A percentile compares a stretch with the other conserved stretches of the same genome.
These are phyloP conservation scores for Athalia rosae DNA, from an alignment of 2,888 invertebrate species.

Conservation along the genomic window DNA sequence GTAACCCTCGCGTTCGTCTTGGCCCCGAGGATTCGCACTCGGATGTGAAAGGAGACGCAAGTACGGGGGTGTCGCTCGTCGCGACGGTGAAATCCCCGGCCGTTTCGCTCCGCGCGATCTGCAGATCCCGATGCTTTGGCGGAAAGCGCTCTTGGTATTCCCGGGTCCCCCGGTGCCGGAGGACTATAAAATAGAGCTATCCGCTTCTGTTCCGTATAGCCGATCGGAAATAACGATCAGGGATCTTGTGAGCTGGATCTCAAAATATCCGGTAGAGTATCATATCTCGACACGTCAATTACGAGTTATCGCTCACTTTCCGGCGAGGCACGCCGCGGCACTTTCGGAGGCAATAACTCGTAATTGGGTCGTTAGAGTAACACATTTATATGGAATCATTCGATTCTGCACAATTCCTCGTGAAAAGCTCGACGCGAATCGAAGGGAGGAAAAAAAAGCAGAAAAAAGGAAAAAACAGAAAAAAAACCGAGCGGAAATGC, in stretches of 20 bases:
- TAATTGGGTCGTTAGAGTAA: constrained; percentile 39
- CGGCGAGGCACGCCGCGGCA: constrained; percentile 7
- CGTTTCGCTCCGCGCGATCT: too few species aligned
- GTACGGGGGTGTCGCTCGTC: too few species aligned
- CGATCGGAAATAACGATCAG: background rate
- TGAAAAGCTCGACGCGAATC: constrained; percentile 6
- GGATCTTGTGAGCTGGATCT: background rate
- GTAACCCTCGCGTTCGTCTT: background rate
- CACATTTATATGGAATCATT: constrained; percentile 24
- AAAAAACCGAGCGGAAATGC: background rate
- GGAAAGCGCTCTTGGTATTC: too few species aligned
- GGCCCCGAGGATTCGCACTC: too few species aligned
- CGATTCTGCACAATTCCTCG: background rate
- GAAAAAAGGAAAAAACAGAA: background rate
- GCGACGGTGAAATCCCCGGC: too few species aligned
- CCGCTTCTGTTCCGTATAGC: background rate
- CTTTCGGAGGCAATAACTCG: constrained; percentile 29
- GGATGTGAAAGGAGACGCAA: too few species aligned
- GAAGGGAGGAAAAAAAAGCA: background rate
- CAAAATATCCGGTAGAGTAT: constrained; percentile 23
- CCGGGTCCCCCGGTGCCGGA: too few species aligned
- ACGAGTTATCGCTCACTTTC: constrained; percentile 30
- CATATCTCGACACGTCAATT: constrained; percentile 22
- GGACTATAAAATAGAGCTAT: too few species aligned
- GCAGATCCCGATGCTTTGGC: too few species aligned